Conservation (phyloP, 2,113 vertebrate species). For the Atlantisia rogersi region DNA sequence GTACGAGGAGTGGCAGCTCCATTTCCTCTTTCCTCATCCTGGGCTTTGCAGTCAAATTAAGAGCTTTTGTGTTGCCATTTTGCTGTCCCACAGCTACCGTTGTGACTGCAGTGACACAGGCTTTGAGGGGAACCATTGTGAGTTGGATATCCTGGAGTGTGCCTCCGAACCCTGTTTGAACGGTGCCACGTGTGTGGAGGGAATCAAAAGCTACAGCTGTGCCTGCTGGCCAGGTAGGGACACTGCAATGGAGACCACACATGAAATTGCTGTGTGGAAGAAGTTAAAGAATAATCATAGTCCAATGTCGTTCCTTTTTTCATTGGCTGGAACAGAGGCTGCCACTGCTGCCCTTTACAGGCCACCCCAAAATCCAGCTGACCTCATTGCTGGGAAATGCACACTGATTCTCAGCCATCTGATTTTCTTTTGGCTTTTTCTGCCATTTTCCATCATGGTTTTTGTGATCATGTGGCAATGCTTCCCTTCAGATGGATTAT, state of each 20-base stretch:
- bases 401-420: background rate
- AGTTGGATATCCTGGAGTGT: constrained; percentile 90
- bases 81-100: constrained; percentile 74
- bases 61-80: background rate
- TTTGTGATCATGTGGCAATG: background rate
- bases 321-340: background rate
- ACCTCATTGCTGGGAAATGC: background rate
- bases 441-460: background rate
- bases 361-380: background rate
- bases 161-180: constrained; percentile 89
- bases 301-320: background rate
- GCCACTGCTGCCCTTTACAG: background rate
- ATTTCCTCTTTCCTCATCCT: background rate
- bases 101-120: constrained; percentile 90
- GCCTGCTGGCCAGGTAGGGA: constrained; percentile 89
- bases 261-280: background rate
- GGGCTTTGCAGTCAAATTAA: background rate
- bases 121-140: constrained; percentile 84
- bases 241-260: background rate
- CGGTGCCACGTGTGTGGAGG: constrained; percentile 84
- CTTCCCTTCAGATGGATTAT: background rate
- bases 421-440: background rate
- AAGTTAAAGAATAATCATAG: background rate
- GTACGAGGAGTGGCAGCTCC: background rate
- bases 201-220: constrained; percentile 84